A percentile compares a stretch with the other conserved stretches of the same genome.
Evolutionary conservation across 2,797 vertebrate genomes (phyloP).

Genomic region (Acanthopagrus latus): DNA sequence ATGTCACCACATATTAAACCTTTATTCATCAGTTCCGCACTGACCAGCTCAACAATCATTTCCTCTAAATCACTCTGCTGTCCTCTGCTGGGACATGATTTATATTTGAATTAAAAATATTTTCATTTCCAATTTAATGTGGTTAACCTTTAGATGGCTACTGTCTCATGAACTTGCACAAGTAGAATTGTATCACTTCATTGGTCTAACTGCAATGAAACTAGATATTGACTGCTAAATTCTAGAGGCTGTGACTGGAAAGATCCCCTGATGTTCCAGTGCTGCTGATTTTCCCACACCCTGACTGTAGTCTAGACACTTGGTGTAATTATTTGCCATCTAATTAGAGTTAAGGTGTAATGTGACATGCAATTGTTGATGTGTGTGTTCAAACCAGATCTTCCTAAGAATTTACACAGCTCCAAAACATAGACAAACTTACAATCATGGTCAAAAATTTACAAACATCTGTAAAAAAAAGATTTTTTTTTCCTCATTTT

Average conservation of each 20-base stretch:
- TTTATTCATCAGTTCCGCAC: slow-evolving; percentile 6
- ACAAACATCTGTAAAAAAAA: too few species aligned
- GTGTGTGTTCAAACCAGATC: not conserved
- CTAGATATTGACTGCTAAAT: not conserved
- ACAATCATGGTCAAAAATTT: too few species aligned
- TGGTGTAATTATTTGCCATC: slow-evolving; percentile 44
- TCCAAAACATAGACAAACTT: not conserved
- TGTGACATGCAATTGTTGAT: slow-evolving; percentile 24
- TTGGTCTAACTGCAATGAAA: too few species aligned
- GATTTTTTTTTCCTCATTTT: too few species aligned
- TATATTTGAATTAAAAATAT: not conserved
- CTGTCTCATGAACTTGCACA: not conserved
- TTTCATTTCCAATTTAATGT: not conserved
- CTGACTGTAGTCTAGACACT: slow-evolving; percentile 28
- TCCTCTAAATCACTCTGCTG: slow-evolving; percentile 29
- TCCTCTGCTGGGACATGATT: not conserved
- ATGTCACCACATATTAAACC: not conserved
- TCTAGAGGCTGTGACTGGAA: not conserved
- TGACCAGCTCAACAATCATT: slow-evolving; percentile 27
- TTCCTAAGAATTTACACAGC: slow-evolving; percentile 17
- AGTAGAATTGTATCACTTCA: not conserved
- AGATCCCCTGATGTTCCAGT: not conserved
- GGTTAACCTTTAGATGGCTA: not conserved
- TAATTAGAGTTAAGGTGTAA: slow-evolving; percentile 62
- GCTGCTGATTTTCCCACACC: slow-evolving; percentile 47